Base-by-base conservation (phyloP, 2,797 vertebrate genomes). In the Amphiprion clarkii region DNA sequence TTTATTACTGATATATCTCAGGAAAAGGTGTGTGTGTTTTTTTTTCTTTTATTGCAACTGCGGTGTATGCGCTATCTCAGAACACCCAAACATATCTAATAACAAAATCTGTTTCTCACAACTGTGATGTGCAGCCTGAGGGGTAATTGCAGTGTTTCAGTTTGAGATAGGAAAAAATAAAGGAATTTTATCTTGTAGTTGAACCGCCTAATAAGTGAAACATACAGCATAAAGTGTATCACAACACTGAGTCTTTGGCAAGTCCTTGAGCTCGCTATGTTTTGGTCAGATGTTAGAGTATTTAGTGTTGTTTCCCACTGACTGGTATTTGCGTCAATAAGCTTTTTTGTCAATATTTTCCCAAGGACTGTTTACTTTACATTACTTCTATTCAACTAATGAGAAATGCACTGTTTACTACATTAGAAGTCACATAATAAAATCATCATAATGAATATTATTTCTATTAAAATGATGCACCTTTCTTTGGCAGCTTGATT, bases 1-100 rank as follows among this genome's bases (percentile, higher is more conserved):
- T 89, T 86, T 90, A 90, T 91, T 89, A 89, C 72, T 12, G 21
- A 68, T 71, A 74, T 79, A 84, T 75, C 68, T 87, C 83, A 76
- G 31, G 53, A 74, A 77, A 72, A 76, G 33, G 67, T 71, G 65
- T 55, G 54, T 56, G 2, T 19, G 7, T 39, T 55, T 53, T 46
- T 29, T n/a, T 58, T 42, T 68, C 60, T 63, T 58, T 63, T 51
- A 7, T 51, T 42, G 49, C 19, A 36, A 9, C 53, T 66, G 19
- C 19, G 27, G 40, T 66, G 52, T 48, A 63, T 55, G 40, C 55
- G 52, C 61, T 59, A 78, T 72, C 61, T 76, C 19, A 14, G 27
- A 74, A 87, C 76, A 80, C 58, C 21, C 60, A 74, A 77, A 84
- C 25, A 66, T 67, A 75, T 49, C 71, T 88, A 86, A 87, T 89